Conservation (phyloP, 2,888 invertebrate genomes). For the Drosophila imparisetae region DNA sequence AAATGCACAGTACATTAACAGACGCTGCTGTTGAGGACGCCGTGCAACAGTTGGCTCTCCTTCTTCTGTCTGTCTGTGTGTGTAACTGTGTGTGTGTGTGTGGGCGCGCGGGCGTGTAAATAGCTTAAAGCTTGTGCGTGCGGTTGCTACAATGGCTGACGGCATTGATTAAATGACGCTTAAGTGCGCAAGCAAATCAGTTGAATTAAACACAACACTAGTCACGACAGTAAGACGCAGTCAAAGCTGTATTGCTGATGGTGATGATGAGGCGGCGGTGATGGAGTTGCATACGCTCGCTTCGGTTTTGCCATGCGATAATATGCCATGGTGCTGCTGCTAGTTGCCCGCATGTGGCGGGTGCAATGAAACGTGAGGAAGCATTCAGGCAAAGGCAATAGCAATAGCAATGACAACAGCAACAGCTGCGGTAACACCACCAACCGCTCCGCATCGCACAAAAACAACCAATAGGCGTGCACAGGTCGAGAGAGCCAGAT, state of each 20-base stretch:
- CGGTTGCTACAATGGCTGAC: slow-evolving; percentile 47
- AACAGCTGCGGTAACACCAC: neutral
- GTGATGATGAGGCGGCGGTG: neutral
- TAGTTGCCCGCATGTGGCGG: slow-evolving; percentile 52
- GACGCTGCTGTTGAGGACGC: slow-evolving; percentile 6
- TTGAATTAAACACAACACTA: slow-evolving; percentile 32
- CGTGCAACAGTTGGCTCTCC: slow-evolving; percentile 52
- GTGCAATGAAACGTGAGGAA: slow-evolving; percentile 49
- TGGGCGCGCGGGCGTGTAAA: slow-evolving; percentile 32
- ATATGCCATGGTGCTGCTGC: neutral
- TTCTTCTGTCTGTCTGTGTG: neutral
- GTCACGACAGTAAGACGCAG: slow-evolving; percentile 6
- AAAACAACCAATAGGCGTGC: neutral
- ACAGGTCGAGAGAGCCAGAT: neutral
- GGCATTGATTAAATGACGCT: slow-evolving; percentile 73
- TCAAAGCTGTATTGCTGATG: slow-evolving; percentile 6
- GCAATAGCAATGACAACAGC: slow-evolving; percentile 1
- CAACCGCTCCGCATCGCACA: neutral
- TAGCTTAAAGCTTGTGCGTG: slow-evolving; percentile 57
- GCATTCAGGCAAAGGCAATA: slow-evolving; percentile 4
- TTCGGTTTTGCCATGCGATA: neutral
- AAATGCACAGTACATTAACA: slow-evolving; percentile 48
- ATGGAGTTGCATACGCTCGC: slow-evolving; percentile 10
- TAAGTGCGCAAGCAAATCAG: slow-evolving; percentile 68
- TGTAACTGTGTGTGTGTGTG: neutral